Evolutionary conservation across 2,797 vertebrate species (phyloP).

Genomic region (Chelon auratus): DNA sequence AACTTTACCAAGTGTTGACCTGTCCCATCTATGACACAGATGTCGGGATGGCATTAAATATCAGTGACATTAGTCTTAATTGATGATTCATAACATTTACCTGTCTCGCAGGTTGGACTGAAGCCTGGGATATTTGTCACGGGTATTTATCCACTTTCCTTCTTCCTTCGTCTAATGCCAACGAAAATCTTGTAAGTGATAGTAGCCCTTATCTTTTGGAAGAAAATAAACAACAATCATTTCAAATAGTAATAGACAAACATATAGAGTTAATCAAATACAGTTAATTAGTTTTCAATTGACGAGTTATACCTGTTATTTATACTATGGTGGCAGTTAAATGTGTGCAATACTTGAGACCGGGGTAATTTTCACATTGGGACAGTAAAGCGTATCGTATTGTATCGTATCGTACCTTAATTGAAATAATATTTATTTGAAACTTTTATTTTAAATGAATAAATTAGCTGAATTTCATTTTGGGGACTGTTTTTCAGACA

Average conservation of each 20-base stretch:
- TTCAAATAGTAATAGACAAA: not conserved
- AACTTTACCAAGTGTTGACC: not conserved
- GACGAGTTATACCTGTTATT: no score
- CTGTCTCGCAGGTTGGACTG: constrained; percentile 1
- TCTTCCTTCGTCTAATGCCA: constrained; percentile 8
- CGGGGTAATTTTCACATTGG: no score
- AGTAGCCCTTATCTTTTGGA: not conserved
- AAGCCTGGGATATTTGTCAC: constrained; percentile 9
- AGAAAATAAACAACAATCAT: not conserved
- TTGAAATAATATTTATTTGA: not conserved
- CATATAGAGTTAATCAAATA: no score
- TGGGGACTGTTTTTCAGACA: not conserved
- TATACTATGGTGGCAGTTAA: no score
- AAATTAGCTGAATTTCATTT: not conserved
- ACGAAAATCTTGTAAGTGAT: constrained; percentile 3
- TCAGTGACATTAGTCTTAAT: constrained; percentile 16
- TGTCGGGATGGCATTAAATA: constrained; percentile 35
- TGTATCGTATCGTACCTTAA: no score
- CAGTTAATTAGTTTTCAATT: no score
- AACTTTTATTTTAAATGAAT: not conserved
- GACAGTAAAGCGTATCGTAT: no score
- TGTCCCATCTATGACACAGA: constrained; percentile 17
- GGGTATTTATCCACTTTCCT: not conserved
- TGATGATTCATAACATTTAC: constrained; percentile 7
- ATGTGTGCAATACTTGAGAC: no score